These are phyloP conservation scores for Tinamus guttatus DNA, from an alignment of 2,113 vertebrate species.

Conservation along the genomic window DNA sequence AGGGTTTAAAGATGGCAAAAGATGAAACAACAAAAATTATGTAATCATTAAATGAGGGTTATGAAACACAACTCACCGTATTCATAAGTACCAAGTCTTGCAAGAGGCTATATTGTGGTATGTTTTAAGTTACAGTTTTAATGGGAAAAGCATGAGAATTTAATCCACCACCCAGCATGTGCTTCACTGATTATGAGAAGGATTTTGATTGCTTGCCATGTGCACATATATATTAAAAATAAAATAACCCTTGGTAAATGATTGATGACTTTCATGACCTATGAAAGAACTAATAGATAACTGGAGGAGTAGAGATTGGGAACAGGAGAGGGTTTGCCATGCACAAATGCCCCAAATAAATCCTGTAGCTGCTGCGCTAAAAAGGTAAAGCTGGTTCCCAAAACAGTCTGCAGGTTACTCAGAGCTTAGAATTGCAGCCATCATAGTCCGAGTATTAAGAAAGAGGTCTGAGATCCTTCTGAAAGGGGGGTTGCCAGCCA, in stretches of 20 bases:
- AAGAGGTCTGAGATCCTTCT: not conserved
- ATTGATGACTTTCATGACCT: conserved; percentile 24
- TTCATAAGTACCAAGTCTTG: not conserved
- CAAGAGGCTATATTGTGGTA: not conserved
- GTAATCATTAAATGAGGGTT: not conserved
- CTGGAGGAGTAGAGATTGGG: not conserved
- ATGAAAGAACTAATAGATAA: not conserved
- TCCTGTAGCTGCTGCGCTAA: not conserved
- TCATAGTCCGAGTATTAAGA: not conserved
- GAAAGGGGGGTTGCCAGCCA: not conserved
- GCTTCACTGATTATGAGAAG: not conserved
- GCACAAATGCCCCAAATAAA: not conserved
- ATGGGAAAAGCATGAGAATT: not conserved
- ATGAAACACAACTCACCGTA: not conserved
- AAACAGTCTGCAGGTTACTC: conserved; percentile 13
- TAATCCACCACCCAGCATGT: not conserved
- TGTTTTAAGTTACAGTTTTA: conserved; percentile 27
- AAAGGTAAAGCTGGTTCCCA: not conserved
- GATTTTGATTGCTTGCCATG: not conserved
- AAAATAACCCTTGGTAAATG: not conserved
- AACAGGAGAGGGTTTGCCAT: not conserved
- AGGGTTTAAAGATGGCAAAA: not conserved
- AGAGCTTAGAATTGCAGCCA: not conserved
- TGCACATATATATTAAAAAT: not conserved
- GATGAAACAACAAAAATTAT: not conserved